Evolutionary conservation across 64 coral and sea anemone genomes (phyloP), one percentile per base, ranked within the genome.

Genomic region (Stichodactyla helianthus): DNA sequence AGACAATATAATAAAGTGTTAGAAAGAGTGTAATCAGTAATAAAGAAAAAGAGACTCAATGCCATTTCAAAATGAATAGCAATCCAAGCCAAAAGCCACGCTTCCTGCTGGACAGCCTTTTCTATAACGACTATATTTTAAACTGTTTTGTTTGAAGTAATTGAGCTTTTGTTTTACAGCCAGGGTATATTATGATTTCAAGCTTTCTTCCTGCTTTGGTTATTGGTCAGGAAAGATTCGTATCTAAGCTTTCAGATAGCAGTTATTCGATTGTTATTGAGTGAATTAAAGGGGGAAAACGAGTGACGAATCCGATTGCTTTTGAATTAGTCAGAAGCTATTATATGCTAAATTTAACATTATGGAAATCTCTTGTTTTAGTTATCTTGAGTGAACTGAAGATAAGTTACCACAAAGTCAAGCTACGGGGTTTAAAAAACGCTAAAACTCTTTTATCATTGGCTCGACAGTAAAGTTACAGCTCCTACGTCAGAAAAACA

Each of bases 301-400:
- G 68, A 74, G 35, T 44, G 35, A 65, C 20, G 25, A 74, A 74
- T 74, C 68, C 7, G 68, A 74, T 74, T 74, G n/a, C 25, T 35
- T 65, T 27, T 74, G 68, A 74, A 74, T 2, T 9, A 74, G 68
- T 25, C 68, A 74, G 68, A 74, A 74, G 68, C 23, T 31, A 74
- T 74, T 74, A 35, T 74, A 74, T 74, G 68, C 68, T 74, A 74
- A 74, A 74, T 74, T 74, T 74, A 74, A 74, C 68, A 74, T 74
- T 74, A 28, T 28, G 68, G 68, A 27, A 74, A 74, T 74, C 26
- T 13, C 68, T 31, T 31, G 26, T 74, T 74, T 74, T 6, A 23
- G 68, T 31, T 35, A 74, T 74, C 68, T 74, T 9, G 25, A 44
- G 35, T 44, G 35, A 74, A 12, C 68, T 74, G n/a, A 12, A 74